A percentile compares a stretch with the other conserved stretches of the same genome.
phyloP scores from a whole-genome alignment of 1,140 invertebrate genomes.

The Eufriesea mexicana region DNA sequence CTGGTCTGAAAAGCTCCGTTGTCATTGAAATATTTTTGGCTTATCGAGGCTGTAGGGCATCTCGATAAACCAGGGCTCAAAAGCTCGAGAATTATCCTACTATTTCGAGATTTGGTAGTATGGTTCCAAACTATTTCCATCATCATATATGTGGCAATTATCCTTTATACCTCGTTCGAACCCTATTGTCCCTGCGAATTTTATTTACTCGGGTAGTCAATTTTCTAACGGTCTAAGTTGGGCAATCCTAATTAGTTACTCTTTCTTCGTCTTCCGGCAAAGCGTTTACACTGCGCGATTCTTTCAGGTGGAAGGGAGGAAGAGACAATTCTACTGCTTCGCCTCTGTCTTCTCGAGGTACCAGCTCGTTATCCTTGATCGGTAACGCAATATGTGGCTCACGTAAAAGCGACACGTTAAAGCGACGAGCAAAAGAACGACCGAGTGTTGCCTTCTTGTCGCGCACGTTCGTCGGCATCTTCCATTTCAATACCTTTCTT shows the following conservation, averaged over 20 bases:
- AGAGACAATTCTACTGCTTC: not conserved
- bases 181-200: not conserved
- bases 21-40: constrained; percentile 42
- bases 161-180: not conserved
- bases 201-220: not conserved
- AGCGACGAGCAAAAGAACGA: not conserved
- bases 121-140: not conserved
- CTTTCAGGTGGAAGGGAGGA: constrained; percentile 3
- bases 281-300: not conserved
- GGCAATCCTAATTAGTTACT: not conserved
- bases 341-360: constrained; percentile 45
- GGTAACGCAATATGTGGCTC: constrained; percentile 70
- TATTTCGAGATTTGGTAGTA: constrained; percentile 32
- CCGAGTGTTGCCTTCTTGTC: constrained; percentile 55
- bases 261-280: not conserved
- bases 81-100: constrained; percentile 23
- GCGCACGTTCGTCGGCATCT: constrained; percentile 48
- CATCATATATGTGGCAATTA: too few species aligned
- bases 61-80: constrained; percentile 26
- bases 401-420: constrained; percentile 55
- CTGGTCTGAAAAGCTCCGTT: not conserved
- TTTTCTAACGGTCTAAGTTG: not conserved
- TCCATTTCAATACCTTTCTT: constrained; percentile 48
- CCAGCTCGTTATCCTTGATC: constrained; percentile 73
- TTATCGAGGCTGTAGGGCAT: constrained; percentile 15